Evolutionary conservation across 2,888 invertebrate species (phyloP).

Genomic region (Electrophaes corylata): DNA sequence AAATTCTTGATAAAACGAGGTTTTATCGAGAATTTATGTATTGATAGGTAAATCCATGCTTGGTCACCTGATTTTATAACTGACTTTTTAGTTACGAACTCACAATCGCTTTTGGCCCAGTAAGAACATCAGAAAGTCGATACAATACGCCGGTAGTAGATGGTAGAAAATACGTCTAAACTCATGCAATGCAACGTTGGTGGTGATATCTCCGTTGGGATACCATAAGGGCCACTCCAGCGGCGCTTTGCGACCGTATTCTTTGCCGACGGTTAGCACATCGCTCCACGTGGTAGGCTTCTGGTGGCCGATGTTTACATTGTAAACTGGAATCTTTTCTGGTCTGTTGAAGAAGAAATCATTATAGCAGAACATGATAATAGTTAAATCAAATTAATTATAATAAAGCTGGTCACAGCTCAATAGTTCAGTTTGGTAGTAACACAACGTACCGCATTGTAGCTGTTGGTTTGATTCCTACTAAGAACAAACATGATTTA

Average conservation of each 20-base stretch:
- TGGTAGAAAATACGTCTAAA: constrained; percentile 89
- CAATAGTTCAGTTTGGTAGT: too few species aligned
- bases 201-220: constrained; percentile 91
- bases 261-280: constrained; percentile 88
- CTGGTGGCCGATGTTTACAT: constrained; percentile 93
- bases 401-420: too few species aligned
- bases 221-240: constrained; percentile 94
- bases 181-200: constrained; percentile 86
- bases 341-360: constrained; percentile 45
- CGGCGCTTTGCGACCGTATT: constrained; percentile 88
- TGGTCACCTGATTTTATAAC: too few species aligned
- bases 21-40: too few species aligned
- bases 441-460: too few species aligned
- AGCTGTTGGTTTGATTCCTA: too few species aligned
- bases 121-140: constrained; percentile 89
- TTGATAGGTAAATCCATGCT: too few species aligned
- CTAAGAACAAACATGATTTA: too few species aligned
- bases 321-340: constrained; percentile 91
- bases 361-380: too few species aligned
- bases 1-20: too few species aligned
- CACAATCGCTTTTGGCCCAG: constrained; percentile 92
- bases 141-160: constrained; percentile 90
- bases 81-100: constrained; percentile 68
- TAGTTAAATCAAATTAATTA: too few species aligned
- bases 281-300: constrained; percentile 94